Conservation (phyloP, 2,797 vertebrate species). For the Geotrypetes seraphini region DNA sequence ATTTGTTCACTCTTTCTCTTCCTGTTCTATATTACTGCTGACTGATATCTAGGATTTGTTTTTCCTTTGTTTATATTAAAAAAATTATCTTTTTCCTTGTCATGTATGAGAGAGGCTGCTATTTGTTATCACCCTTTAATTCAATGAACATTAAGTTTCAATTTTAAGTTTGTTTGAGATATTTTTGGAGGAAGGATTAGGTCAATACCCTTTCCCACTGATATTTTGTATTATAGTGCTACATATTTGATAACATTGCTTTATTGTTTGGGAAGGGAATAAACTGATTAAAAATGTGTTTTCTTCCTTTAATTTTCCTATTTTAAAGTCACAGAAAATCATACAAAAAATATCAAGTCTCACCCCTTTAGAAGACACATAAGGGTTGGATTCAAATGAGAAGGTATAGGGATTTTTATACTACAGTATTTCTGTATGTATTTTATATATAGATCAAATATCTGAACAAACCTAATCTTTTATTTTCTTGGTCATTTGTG, state of each 20-base stretch:
- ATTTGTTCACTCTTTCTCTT: no score
- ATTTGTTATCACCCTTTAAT: constrained; percentile 52
- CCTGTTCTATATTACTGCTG: constrained; percentile 37
- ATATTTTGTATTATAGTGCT: constrained; percentile 94
- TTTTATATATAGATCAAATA: constrained; percentile 76
- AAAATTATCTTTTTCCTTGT: constrained; percentile 48
- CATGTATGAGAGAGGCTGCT: constrained; percentile 47
- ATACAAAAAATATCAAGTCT: constrained; percentile 44
- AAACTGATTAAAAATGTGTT: constrained; percentile 81
- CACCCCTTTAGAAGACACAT: no score
- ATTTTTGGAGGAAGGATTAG: constrained; percentile 64
- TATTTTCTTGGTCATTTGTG: constrained; percentile 85
- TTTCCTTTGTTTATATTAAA: constrained; percentile 16
- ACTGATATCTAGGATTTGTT: constrained; percentile 18
- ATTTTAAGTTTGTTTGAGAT: constrained; percentile 54
- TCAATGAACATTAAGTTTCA: constrained; percentile 85
- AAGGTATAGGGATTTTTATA: constrained; percentile 80
- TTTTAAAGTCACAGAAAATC: constrained; percentile 86
- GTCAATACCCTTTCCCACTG: constrained; percentile 73
- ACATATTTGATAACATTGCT: constrained; percentile 90
- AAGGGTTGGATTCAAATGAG: no score
- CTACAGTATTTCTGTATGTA: constrained; percentile 69
- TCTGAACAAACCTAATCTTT: constrained; percentile 92
- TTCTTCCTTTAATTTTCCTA: constrained; percentile 79
- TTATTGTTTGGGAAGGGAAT: constrained; percentile 83